phyloP scores from a whole-genome alignment of 2,797 vertebrate species.

The Spinus olivaceus region DNA sequence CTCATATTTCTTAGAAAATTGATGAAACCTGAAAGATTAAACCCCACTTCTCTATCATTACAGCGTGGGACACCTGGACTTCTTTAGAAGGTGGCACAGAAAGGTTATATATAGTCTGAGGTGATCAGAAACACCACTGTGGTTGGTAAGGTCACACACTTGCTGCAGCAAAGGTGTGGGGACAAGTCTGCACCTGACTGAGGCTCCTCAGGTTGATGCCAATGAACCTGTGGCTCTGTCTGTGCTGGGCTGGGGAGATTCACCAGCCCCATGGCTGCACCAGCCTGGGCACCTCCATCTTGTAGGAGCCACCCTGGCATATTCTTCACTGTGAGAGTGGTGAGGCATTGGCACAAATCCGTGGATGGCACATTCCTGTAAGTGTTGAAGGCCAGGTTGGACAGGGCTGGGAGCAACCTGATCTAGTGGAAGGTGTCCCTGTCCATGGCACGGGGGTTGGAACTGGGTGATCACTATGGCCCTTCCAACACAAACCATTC shows the following conservation, averaged over 20 bases:
- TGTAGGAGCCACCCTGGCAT: not conserved
- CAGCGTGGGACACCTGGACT: not conserved
- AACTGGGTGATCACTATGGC: not conserved
- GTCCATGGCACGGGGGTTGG: not conserved
- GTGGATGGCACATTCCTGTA: not conserved
- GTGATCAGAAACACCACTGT: not conserved
- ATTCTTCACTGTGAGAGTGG: not conserved
- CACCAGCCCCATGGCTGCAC: not conserved
- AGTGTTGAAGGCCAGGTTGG: not conserved
- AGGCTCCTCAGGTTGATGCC: not conserved
- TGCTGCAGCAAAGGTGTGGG: not conserved
- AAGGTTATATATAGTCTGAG: not conserved
- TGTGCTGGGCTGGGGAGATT: not conserved
- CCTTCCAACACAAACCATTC: not conserved
- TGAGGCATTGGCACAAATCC: not conserved
- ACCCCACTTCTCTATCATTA: not conserved
- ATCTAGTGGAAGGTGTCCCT: not conserved
- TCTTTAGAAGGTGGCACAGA: not conserved
- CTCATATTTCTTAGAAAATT: not conserved
- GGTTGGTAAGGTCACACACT: not conserved
- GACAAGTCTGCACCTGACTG: not conserved
- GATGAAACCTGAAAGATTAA: not conserved
- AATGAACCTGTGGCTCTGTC: not conserved
- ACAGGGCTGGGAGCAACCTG: not conserved
- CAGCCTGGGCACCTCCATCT: not conserved